Evolutionary conservation across 2,113 vertebrate genomes (phyloP).

Genomic region (Petaurus breviceps): DNA sequence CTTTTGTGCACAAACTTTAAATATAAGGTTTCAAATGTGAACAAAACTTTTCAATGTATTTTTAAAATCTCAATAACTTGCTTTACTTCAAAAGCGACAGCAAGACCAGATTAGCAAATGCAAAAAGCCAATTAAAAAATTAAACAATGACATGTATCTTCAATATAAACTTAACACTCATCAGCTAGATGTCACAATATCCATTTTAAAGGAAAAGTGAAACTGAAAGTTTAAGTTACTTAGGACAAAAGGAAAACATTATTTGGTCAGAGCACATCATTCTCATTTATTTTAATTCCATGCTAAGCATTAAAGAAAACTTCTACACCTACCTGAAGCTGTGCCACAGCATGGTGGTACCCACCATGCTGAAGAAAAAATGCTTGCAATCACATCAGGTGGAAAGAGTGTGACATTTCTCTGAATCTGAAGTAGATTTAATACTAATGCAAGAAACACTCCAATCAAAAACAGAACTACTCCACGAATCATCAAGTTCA

Average conservation of each 20-base stretch:
- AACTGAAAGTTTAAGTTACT: constrained; percentile 25
- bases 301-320: constrained; percentile 8
- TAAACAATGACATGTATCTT: not conserved
- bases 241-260: not conserved
- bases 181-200: not conserved
- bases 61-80: not conserved
- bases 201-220: constrained; percentile 26
- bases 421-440: constrained; percentile 97
- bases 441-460: constrained; percentile 93
- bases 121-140: constrained; percentile 27
- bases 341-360: constrained; percentile 95
- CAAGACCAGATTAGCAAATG: not conserved
- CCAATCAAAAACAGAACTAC: constrained; percentile 94
- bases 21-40: constrained; percentile 41
- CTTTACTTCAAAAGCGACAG: constrained; percentile 42
- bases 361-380: constrained; percentile 98
- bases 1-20: constrained; percentile 12
- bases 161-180: constrained; percentile 44
- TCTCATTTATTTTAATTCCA: not conserved
- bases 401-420: constrained; percentile 97
- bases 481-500: constrained; percentile 93
- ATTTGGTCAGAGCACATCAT: not conserved
- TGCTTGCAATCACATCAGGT: constrained; percentile 95
- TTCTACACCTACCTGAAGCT: constrained; percentile 89
- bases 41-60: constrained; percentile 40